A percentile compares a stretch with the other conserved stretches of the same genome.
Conservation (phyloP, 1,140 invertebrate species). For the Agrypnia vestita region DNA sequence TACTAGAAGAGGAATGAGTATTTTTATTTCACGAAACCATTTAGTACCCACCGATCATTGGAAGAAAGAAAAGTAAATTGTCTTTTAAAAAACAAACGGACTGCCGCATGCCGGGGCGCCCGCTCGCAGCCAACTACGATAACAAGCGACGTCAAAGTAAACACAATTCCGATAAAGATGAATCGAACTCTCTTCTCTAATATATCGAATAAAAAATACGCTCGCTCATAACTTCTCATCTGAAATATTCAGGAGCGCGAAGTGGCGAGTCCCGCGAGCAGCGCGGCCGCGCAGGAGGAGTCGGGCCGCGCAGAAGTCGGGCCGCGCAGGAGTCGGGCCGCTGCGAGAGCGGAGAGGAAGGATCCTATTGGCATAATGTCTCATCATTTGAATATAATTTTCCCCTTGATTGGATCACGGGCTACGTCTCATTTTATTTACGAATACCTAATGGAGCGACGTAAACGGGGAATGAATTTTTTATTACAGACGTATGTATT, state of each 20-base stretch:
- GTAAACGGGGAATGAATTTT: conserved; percentile 49
- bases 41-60: background rate
- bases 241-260: conserved; percentile 21
- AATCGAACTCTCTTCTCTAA: background rate
- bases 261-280: conserved; percentile 6
- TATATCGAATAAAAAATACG: background rate
- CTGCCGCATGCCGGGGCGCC: background rate
- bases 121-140: conserved; percentile 10
- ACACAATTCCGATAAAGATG: conserved; percentile 29
- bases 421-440: conserved; percentile 51
- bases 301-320: too few species aligned
- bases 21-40: too few species aligned
- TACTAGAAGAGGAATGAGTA: too few species aligned
- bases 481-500: conserved; percentile 6
- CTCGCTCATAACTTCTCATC: conserved; percentile 27
- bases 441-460: conserved; percentile 57
- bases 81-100: background rate
- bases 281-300: conserved; percentile 20
- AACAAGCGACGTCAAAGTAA: conserved; percentile 9
- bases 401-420: conserved; percentile 54
- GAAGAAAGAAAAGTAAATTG: conserved; percentile 18
- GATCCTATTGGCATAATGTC: conserved; percentile 42
- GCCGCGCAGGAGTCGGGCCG: conserved; percentile 25
- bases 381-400: conserved; percentile 59
- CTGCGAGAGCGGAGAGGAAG: conserved; percentile 41